Conservation (phyloP, 2,888 invertebrate species). For the Glaucopsyche alexis region DNA sequence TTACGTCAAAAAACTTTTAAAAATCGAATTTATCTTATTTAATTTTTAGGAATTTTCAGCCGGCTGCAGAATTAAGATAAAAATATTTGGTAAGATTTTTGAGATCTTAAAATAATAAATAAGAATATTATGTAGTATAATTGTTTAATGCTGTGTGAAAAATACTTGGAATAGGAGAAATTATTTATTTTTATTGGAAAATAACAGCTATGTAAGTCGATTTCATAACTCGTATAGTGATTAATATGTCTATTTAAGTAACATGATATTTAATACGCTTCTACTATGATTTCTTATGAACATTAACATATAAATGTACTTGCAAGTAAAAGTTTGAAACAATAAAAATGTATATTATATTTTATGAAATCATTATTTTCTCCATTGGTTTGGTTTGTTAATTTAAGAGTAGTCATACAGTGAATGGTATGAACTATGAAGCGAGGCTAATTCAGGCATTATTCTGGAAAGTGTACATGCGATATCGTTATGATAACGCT, state of each 20-base stretch:
- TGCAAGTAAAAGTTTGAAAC: constrained; percentile 37
- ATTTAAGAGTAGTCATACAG: constrained; percentile 1
- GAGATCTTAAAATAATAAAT: not conserved
- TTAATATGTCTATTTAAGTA: constrained; percentile 17
- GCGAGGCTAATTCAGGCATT: constrained; percentile 38
- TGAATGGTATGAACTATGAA: constrained; percentile 33
- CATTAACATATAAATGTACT: constrained; percentile 33
- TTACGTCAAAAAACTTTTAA: constrained; percentile 1
- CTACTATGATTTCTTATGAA: constrained; percentile 29
- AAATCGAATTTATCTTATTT: not conserved
- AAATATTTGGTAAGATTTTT: not conserved
- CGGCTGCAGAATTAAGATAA: not conserved
- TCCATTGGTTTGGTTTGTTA: constrained; percentile 28
- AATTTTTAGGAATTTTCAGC: not conserved
- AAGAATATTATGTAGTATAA: too few species aligned
- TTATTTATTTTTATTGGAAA: not conserved
- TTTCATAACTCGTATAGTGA: constrained; percentile 7
- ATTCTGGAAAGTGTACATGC: constrained; percentile 36
- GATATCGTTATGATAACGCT: constrained; percentile 6
- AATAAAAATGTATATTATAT: constrained; percentile 33
- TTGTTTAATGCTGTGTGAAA: too few species aligned
- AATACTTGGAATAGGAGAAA: too few species aligned
- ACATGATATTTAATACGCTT: constrained; percentile 15
- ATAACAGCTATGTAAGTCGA: constrained; percentile 6
- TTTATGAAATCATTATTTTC: constrained; percentile 36